These are phyloP conservation scores for Mycetomoellerius zeteki DNA, from an alignment of 1,140 invertebrate genomes.

Conservation along the genomic window DNA sequence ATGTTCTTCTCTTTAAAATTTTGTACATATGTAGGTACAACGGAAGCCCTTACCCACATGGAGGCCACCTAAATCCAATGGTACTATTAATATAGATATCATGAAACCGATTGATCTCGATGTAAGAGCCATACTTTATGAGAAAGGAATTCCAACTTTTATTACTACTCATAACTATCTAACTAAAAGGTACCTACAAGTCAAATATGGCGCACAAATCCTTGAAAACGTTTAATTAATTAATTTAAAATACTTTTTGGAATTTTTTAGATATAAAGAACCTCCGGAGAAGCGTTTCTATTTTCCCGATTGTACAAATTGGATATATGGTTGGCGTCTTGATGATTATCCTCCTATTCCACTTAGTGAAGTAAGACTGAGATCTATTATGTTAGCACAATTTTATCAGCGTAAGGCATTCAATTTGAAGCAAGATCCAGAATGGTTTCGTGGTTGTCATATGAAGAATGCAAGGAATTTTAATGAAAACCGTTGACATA, in stretches of 20 bases:
- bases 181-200: constrained; percentile 72
- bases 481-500: constrained; percentile 67
- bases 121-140: constrained; percentile 74
- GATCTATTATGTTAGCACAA: constrained; percentile 68
- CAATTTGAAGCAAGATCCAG: constrained; percentile 75
- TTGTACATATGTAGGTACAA: constrained; percentile 54
- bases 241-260: constrained; percentile 10
- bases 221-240: background rate
- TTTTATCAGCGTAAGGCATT: constrained; percentile 78
- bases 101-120: constrained; percentile 77
- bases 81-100: constrained; percentile 61
- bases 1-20: background rate
- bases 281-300: constrained; percentile 80
- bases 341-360: constrained; percentile 73
- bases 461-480: constrained; percentile 72
- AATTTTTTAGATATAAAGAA: constrained; percentile 75
- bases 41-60: constrained; percentile 67
- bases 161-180: constrained; percentile 78
- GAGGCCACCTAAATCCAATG: constrained; percentile 65
- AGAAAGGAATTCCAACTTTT: constrained; percentile 71
- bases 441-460: constrained; percentile 75
- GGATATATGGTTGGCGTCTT: constrained; percentile 82
- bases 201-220: background rate
- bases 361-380: constrained; percentile 65
- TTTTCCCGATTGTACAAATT: constrained; percentile 80